Conservation (phyloP, 2,113 vertebrate species). For the Equus przewalskii region DNA sequence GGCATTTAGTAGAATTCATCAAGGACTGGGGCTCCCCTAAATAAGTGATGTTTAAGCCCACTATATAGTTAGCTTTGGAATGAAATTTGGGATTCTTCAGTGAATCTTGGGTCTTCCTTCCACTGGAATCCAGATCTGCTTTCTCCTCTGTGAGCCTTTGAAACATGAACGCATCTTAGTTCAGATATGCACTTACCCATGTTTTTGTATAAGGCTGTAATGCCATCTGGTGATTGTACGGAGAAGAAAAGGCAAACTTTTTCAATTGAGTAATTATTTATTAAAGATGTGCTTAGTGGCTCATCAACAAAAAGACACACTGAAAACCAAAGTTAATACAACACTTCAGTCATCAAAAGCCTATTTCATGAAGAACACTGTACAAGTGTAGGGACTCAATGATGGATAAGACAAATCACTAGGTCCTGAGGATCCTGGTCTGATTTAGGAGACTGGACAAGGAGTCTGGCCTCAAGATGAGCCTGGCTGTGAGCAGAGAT, state of each 20-base stretch:
- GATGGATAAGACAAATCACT: neutral
- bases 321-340: constrained; percentile 8
- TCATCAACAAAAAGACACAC: neutral
- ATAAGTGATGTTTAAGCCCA: neutral
- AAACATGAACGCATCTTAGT: constrained; percentile 24
- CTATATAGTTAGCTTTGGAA: neutral
- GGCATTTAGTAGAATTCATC: neutral
- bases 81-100: neutral
- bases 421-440: neutral
- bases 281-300: neutral
- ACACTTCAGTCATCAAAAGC: neutral
- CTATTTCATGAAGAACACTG: neutral
- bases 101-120: constrained; percentile 8
- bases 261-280: constrained; percentile 59
- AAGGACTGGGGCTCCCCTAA: neutral
- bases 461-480: neutral
- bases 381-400: neutral
- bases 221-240: constrained; percentile 49
- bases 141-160: neutral
- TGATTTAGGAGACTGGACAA: neutral
- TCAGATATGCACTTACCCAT: neutral
- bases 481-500: neutral
- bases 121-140: neutral
- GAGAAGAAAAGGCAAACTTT: constrained; percentile 63
- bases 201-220: constrained; percentile 40